Evolutionary conservation across 2,888 invertebrate genomes (phyloP).

Genomic region (Sesia apiformis): DNA sequence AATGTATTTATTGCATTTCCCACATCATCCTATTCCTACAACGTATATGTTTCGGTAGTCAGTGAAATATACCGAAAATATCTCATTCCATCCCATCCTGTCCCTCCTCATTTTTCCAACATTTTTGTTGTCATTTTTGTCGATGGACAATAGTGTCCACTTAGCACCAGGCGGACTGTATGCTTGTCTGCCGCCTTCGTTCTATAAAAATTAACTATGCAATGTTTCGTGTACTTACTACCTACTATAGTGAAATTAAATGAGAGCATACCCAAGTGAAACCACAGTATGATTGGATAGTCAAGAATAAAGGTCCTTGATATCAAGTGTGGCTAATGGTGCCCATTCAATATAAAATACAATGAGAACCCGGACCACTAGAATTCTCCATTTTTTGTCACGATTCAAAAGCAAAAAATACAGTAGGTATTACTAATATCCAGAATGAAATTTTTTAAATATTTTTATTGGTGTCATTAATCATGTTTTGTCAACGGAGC

Average conservation of each 20-base stretch:
- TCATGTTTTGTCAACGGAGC: conserved; percentile 51
- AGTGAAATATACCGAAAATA: too few relatives aligned
- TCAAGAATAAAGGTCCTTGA: background rate
- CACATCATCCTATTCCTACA: too few relatives aligned
- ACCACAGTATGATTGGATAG: background rate
- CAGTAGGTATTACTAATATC: conserved; percentile 37
- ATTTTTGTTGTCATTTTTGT: too few relatives aligned
- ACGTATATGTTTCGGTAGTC: too few relatives aligned
- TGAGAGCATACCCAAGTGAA: background rate
- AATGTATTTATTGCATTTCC: too few relatives aligned
- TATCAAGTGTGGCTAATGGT: conserved; percentile 28
- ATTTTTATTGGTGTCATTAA: conserved; percentile 42
- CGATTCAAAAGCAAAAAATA: conserved; percentile 3
- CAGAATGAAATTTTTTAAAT: conserved; percentile 38
- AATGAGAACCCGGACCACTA: conserved; percentile 9
- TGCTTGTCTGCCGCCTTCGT: too few relatives aligned
- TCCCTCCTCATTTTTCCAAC: too few relatives aligned
- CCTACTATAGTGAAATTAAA: background rate
- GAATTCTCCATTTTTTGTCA: conserved; percentile 23
- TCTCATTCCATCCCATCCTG: too few relatives aligned
- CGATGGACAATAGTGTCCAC: too few relatives aligned
- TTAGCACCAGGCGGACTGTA: too few relatives aligned
- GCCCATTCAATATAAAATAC: conserved; percentile 22
- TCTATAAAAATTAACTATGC: too few relatives aligned
- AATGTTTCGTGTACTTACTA: background rate